Conservation (phyloP, 2,888 invertebrate genomes). For the Nematopogon swammerdamellus region DNA sequence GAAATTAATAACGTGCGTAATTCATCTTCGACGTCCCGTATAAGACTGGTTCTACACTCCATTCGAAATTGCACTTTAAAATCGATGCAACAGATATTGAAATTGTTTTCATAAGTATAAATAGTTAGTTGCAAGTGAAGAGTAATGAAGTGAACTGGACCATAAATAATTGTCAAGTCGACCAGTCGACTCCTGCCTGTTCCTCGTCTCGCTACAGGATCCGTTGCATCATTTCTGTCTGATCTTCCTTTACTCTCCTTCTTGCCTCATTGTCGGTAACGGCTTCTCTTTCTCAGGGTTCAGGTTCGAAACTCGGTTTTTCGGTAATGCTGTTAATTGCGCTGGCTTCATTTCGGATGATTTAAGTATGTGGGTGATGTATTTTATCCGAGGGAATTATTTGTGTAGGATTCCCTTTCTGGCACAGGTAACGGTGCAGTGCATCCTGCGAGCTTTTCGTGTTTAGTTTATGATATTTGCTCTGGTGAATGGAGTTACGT, state of each 20-base stretch:
- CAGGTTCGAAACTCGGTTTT: background rate
- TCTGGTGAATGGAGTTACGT: background rate
- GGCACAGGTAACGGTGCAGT: background rate
- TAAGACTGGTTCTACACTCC: background rate
- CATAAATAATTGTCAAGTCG: background rate
- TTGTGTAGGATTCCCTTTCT: background rate
- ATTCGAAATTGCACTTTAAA: background rate
- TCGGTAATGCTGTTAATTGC: background rate
- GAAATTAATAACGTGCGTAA: background rate
- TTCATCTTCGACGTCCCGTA: background rate
- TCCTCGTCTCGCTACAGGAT: background rate
- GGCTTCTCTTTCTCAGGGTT: background rate
- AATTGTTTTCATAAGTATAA: background rate
- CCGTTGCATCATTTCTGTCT: background rate
- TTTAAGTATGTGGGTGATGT: background rate
- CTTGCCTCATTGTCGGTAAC: background rate
- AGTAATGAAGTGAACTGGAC: background rate
- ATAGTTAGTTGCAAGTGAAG: background rate
- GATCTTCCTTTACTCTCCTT: too few species aligned
- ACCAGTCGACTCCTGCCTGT: background rate
- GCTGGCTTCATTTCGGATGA: background rate
- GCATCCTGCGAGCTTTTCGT: too few species aligned
- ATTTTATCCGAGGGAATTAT: background rate
- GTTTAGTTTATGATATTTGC: background rate
- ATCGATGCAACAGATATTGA: background rate